Base-by-base conservation (phyloP, 2,113 vertebrate species). In the Pseudopipra pipra region DNA sequence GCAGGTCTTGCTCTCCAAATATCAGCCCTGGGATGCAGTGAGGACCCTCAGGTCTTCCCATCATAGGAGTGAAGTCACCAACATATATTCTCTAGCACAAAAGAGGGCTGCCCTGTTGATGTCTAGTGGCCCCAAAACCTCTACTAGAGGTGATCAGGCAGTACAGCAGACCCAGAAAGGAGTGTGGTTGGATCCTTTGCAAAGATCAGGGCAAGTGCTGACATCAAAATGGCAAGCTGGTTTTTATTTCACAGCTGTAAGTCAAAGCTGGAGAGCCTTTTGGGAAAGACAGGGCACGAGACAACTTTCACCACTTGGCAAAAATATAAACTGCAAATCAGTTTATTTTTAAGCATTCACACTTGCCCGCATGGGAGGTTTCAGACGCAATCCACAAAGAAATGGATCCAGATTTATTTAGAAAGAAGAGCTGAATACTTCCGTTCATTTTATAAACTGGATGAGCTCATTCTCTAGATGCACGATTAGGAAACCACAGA, bases 401-500 rank as follows among this genome's bases (percentile, higher is more conserved):
- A 93, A 66, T 4, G 14, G 77, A 93, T 76, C 58, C 75, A 93
- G 84, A 89, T 79, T 87, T 85, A 82, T 91, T 89, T 61, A 75
- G 87, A 95, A 91, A 94, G 93, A 76, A 76, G 89, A 87, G 85
- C 22, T 43, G 77, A 79, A 82, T 39, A 28, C 75, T 96, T 94
- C 68, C 28, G 15, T 63, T 73, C 33, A 16, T 58, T 91, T 89
- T 21, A 44, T n/a, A 92, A 94, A 93, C 47, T 73, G 81, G 66
- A 89, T 91, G 87, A 96, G 68, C 54, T 97, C 91, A 85, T 79
- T 93, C 85, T 82, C 77, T 91, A 91, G 77, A 95, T 93, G 86
- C 65, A 76, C 9, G 25, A 95, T 94, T 96, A 94, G 89, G 84
- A 95, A 97, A 96, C 91, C 96, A 96, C 74, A 87, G 52, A 66